Evolutionary conservation across 2,888 invertebrate species (phyloP).

Genomic region (Microplitis manilae): DNA sequence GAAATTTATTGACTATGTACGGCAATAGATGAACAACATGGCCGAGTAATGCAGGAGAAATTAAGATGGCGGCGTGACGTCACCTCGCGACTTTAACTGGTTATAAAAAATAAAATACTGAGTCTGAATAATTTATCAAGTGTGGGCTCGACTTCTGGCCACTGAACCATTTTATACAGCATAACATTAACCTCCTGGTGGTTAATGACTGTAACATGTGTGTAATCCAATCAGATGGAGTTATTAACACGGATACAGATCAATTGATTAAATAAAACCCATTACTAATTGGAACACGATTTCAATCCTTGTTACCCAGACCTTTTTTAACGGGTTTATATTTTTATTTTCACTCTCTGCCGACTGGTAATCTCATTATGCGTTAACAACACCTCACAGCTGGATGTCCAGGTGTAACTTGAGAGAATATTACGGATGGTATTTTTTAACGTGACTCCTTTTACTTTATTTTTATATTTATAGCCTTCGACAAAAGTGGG

Average conservation of each 20-base stretch:
- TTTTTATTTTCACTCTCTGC: not conserved
- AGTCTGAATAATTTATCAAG: not conserved
- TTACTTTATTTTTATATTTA: no score
- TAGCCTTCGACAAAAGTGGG: no score
- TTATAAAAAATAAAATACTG: not conserved
- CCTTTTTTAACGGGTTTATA: constrained; percentile 30
- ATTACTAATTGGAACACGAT: constrained; percentile 29
- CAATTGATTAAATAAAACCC: not conserved
- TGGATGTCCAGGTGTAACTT: constrained; percentile 52
- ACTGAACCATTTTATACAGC: not conserved
- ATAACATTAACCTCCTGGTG: not conserved
- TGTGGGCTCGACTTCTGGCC: not conserved
- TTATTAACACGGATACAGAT: not conserved
- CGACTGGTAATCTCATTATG: constrained; percentile 59
- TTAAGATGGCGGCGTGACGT: not conserved
- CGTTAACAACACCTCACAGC: constrained; percentile 60
- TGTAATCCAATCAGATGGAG: not conserved
- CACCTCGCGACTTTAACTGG: not conserved
- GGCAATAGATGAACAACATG: not conserved
- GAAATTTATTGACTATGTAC: no score
- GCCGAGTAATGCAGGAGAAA: not conserved
- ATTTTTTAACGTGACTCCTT: no score
- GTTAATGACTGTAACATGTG: not conserved
- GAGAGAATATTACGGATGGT: constrained; percentile 33
- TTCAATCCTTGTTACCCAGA: constrained; percentile 35